Evolutionary conservation across 2,888 invertebrate species (phyloP).

Genomic region (Ctenicera cuprea): DNA sequence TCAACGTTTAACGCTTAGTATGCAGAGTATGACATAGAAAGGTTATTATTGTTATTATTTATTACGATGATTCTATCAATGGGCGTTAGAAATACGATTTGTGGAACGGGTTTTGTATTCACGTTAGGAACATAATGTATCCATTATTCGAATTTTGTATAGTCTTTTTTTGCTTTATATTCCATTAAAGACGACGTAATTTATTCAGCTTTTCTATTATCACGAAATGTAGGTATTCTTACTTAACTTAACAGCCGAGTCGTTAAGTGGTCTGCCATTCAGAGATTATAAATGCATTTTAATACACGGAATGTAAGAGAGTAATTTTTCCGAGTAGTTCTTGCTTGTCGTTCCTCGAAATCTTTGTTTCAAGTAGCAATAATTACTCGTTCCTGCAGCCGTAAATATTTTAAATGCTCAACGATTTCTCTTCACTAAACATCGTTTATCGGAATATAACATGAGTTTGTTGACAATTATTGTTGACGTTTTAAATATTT

Average conservation of each 20-base stretch:
- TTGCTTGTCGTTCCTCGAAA: background rate
- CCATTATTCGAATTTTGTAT: slow-evolving; percentile 33
- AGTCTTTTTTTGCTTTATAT: slow-evolving; percentile 11
- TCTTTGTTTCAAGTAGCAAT: slow-evolving; percentile 4
- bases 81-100: slow-evolving; percentile 21
- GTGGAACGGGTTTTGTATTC: slow-evolving; percentile 22
- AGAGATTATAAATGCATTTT: slow-evolving; percentile 28
- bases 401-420: slow-evolving; percentile 20
- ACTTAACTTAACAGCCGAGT: slow-evolving; percentile 16
- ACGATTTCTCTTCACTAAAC: background rate
- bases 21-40: background rate
- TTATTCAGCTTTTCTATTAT: slow-evolving; percentile 32
- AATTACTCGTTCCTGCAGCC: background rate
- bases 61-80: slow-evolving; percentile 4
- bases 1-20: background rate
- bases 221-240: slow-evolving; percentile 25
- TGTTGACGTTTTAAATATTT: slow-evolving; percentile 28
- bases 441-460: slow-evolving; percentile 1
- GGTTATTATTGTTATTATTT: slow-evolving; percentile 8
- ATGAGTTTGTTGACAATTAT: slow-evolving; percentile 34
- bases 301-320: slow-evolving; percentile 19
- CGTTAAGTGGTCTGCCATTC: slow-evolving; percentile 24
- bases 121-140: slow-evolving; percentile 19
- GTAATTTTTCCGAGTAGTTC: background rate
- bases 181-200: slow-evolving; percentile 12